These are phyloP conservation scores for Eristalis tenax DNA, from an alignment of 2,888 invertebrate species.

Conservation along the genomic window DNA sequence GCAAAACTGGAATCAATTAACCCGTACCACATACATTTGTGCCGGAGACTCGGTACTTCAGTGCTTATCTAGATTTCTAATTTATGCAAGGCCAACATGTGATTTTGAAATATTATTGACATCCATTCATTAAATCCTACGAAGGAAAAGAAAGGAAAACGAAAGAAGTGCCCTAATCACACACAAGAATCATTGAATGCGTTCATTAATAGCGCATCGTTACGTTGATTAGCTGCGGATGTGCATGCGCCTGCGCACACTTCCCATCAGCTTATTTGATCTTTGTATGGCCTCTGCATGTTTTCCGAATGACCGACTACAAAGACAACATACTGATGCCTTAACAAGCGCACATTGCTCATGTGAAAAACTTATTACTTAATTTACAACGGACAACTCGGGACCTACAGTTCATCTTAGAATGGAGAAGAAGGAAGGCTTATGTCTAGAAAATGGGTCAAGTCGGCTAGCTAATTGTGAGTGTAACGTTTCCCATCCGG, in stretches of 20 bases:
- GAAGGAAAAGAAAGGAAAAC: neutral
- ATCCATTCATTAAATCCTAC: slow-evolving; percentile 36
- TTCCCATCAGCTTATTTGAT: slow-evolving; percentile 53
- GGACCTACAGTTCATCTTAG: neutral
- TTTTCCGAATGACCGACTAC: slow-evolving; percentile 10
- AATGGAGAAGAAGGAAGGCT: neutral
- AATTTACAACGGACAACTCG: slow-evolving; percentile 10
- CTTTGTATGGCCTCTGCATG: slow-evolving; percentile 26
- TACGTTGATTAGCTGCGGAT: slow-evolving; percentile 62
- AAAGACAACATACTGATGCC: slow-evolving; percentile 9
- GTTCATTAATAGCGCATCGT: slow-evolving; percentile 63
- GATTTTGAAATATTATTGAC: slow-evolving; percentile 54
- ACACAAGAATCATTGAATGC: slow-evolving; percentile 23
- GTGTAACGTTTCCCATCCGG: slow-evolving; percentile 28
- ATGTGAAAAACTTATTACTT: slow-evolving; percentile 44
- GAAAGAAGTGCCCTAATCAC: neutral
- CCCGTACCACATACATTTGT: neutral
- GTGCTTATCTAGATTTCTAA: slow-evolving; percentile 10
- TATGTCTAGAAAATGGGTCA: slow-evolving; percentile 47
- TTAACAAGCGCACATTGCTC: neutral
- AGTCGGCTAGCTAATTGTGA: slow-evolving; percentile 10
- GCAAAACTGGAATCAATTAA: slow-evolving; percentile 22
- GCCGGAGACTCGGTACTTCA: neutral
- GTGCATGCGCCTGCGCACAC: slow-evolving; percentile 53
- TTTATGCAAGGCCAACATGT: slow-evolving; percentile 38